Conservation (phyloP, 2,888 invertebrate genomes). For the Cryptus armator region DNA sequence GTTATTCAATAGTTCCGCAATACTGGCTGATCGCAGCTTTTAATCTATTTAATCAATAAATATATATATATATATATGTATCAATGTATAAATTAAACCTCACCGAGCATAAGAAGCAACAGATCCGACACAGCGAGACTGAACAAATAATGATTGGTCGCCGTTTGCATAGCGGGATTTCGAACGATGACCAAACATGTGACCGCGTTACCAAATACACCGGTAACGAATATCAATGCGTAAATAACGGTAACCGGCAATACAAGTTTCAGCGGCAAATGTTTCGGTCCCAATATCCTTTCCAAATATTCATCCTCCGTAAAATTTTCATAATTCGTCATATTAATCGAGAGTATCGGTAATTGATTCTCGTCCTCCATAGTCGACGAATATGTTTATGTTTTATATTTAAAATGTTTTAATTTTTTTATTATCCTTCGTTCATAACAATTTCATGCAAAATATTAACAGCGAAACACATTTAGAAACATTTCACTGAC, state of each 20-base stretch:
- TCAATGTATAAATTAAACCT: conserved; percentile 75
- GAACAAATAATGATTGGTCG: conserved; percentile 96
- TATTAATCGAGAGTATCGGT: conserved; percentile 74
- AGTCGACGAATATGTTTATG: not conserved
- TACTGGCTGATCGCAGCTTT: too few species aligned
- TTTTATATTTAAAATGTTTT: not conserved
- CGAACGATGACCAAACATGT: conserved; percentile 94
- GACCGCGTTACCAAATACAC: conserved; percentile 92
- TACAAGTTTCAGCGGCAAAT: conserved; percentile 86
- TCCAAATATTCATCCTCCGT: conserved; percentile 88
- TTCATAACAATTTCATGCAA: not conserved
- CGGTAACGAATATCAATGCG: conserved; percentile 92
- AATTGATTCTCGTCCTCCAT: conserved; percentile 51
- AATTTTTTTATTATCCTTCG: not conserved
- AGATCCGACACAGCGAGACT: conserved; percentile 95
- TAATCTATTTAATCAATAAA: too few species aligned
- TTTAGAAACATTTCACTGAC: conserved; percentile 40
- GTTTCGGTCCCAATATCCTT: conserved; percentile 88
- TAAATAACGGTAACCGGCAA: conserved; percentile 89
- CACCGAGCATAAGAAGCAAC: conserved; percentile 92
- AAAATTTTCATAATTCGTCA: conserved; percentile 86
- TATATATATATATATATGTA: not conserved
- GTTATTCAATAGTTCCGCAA: too few species aligned
- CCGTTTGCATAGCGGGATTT: conserved; percentile 93
- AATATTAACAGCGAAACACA: conserved; percentile 15